Base-by-base conservation (phyloP, 1,140 invertebrate species). In the Brachionus calyciflorus region DNA sequence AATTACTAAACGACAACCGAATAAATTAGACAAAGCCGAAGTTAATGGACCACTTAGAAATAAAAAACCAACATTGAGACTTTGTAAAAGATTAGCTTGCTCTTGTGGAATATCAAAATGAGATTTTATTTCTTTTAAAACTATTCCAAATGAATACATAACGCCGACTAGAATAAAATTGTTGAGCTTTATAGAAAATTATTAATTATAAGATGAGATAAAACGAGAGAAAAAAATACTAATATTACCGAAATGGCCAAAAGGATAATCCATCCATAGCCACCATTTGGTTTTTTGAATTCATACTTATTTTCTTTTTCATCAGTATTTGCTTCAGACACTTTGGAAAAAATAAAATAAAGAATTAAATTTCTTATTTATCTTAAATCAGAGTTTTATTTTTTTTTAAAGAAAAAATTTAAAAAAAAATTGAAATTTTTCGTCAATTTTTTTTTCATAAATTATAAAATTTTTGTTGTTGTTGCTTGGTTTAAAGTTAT, bases 1-100 rank as follows among this genome's bases (percentile, higher is more conserved):
- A 0, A 92, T 91, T 0, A 97, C 93, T 14, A 88, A 84, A 46
- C 94, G 88, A 84, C 96, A 96, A 14, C 94, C 94, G 80, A 91
- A 97, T 76, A 90, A 86, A 81, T 91, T 91, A 14, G 88, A 83
- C 70, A 96, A 83, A 1, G 91, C 91, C 78, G 93, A 94, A 0
- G 94, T 94, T 80, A 98, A 90, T 0, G 96, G 96, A 78, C 96
- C 96, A 89, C 83, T 60, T 1, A 60, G 30, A 40, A 51, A 55
- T n/a, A 53, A 28, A 40, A 55, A 75, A 21, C 70, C 65, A 30
- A 33, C 46, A 40, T 70, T 70, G 12, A 70, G 33, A 5, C 65
- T 70, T 49, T 26, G 44, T 26, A 70, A 28, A 19, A 70, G 46
- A 33, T 70, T 70, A 9, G 70, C 49, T 19, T 75, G 26, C 21